Evolutionary conservation across 1,140 invertebrate species (phyloP), one percentile per base, ranked within the genome.

Genomic region (Artemia franciscana): DNA sequence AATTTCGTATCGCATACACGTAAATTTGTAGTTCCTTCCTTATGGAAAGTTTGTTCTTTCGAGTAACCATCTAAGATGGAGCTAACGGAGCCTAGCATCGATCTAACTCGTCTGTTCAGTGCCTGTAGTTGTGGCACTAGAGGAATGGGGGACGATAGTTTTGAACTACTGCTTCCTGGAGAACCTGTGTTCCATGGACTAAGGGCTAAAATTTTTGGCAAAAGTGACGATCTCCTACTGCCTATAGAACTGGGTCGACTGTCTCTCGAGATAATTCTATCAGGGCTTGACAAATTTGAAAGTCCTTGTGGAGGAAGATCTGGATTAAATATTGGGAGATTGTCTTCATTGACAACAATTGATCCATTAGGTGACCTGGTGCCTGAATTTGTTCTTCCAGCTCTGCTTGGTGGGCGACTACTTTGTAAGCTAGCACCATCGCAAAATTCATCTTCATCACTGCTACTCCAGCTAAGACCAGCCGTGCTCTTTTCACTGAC

Each of bases 51-150:
- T 3, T 26, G 60, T 27, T 57, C 39, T 24, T 63, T 63, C 5
- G 62, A 61, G 26, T 64, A 64, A 21, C 60, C 27, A 21, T 64
- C 63, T n/a, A 64, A 27, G 26, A 64, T 61, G 9, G 61, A 39
- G 7, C 57, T 57, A 21, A 60, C 63, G 21, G 60, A 64, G 4
- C 63, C 63, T 24, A 64, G 7, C 21, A 64, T 62, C 23, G 28
- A 57, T 9, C 60, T 27, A 7, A 64, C 63, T 58, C 61, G 60
- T 12, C 26, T 25, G 57, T 64, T 64, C 24, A 64, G 63, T 5
- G 63, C 63, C 12, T 64, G 63, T 21, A 64, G 56, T 5, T 59
- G 63, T 9, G 63, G 27, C 2, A 62, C 63, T 56, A 64, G 27
- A 3, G 63, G 24, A 5, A 56, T 28, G 5, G 63, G 56, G 1